Evolutionary conservation across 1,140 invertebrate genomes (phyloP).

Genomic region (Antheraea pernyi): DNA sequence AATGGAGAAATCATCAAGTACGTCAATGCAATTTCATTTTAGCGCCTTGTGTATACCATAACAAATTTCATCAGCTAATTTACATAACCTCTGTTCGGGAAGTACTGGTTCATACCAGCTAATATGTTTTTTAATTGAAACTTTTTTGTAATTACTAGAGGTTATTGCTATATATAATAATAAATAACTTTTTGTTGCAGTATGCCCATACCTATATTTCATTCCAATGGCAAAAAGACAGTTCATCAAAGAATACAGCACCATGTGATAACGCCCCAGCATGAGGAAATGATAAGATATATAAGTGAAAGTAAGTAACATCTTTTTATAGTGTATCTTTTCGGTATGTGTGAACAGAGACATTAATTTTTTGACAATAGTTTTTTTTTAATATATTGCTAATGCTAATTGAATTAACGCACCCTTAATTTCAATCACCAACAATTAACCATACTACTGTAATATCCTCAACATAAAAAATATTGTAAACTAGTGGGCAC

Average conservation of each 20-base stretch:
- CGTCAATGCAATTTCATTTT: constrained; percentile 42
- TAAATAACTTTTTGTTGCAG: constrained; percentile 65
- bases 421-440: no score
- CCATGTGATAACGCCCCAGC: constrained; percentile 85
- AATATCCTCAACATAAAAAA: no score
- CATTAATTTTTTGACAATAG: no score
- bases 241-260: constrained; percentile 81
- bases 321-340: neutral
- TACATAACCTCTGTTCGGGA: constrained; percentile 69
- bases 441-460: no score
- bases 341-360: neutral
- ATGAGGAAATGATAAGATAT: constrained; percentile 87
- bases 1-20: constrained; percentile 81
- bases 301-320: constrained; percentile 84
- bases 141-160: constrained; percentile 1
- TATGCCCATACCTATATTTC: constrained; percentile 85
- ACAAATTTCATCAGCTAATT: constrained; percentile 67
- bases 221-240: constrained; percentile 85
- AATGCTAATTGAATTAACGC: no score
- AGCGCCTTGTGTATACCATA: constrained; percentile 42
- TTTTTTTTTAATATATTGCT: no score
- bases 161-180: neutral
- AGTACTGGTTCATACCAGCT: constrained; percentile 17
- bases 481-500: no score
- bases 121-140: neutral